Percentiles rank a stretch among this genome's conserved stretches.
Conservation (phyloP, 2,113 vertebrate species). For the Acrocephalus kingi region DNA sequence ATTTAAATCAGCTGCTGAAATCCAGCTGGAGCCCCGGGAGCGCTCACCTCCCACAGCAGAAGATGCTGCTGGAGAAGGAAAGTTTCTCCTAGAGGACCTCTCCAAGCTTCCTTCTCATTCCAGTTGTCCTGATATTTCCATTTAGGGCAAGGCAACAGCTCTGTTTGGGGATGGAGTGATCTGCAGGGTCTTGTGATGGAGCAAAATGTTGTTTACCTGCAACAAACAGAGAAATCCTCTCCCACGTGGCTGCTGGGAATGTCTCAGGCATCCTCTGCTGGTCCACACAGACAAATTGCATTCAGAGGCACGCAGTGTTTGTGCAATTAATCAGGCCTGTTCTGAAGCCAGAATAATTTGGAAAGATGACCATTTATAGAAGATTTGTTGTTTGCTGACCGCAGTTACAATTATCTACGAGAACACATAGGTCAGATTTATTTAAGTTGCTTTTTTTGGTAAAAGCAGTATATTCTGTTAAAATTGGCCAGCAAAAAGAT, state of each 20-base stretch:
- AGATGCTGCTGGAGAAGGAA: background rate
- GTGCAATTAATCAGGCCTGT: background rate
- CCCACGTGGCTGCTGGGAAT: background rate
- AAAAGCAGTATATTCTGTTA: conserved; percentile 21
- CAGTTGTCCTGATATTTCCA: background rate
- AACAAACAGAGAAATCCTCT: background rate
- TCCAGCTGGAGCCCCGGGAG: background rate
- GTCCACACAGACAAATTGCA: background rate
- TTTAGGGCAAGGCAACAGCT: background rate
- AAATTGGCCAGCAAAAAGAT: conserved; percentile 8
- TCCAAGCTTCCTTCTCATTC: background rate
- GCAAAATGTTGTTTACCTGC: conserved; percentile 3
- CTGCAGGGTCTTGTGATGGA: background rate
- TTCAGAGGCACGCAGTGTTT: background rate
- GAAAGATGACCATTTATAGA: conserved; percentile 63
- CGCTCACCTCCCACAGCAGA: background rate
- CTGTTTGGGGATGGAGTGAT: background rate
- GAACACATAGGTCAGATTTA: conserved; percentile 27
- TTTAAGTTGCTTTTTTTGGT: conserved; percentile 31
- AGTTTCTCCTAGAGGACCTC: background rate
- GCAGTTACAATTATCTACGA: background rate
- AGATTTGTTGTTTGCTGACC: conserved; percentile 43
- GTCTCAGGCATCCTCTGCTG: background rate
- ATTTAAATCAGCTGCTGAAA: background rate
- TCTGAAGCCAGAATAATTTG: conserved; percentile 40